These are phyloP conservation scores for Bubo blakistoni DNA, from an alignment of 2,113 vertebrate species.

Conservation along the genomic window DNA sequence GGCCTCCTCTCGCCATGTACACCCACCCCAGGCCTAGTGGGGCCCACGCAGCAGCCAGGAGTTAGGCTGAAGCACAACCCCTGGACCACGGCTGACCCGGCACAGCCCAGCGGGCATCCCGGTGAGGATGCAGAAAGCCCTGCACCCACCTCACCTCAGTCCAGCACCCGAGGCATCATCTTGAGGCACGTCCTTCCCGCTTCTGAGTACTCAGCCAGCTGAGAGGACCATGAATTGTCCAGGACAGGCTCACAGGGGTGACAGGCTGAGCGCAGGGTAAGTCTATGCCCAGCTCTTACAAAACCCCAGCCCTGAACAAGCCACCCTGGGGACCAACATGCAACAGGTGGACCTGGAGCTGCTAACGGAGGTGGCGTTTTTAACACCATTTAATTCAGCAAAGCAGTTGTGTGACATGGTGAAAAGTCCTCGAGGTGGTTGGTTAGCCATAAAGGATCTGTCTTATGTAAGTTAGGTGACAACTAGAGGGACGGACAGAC, in stretches of 20 bases:
- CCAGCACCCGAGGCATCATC: neutral
- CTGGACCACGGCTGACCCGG: accelerated
- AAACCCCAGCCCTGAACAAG: neutral
- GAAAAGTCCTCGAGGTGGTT: neutral
- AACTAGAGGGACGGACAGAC: neutral
- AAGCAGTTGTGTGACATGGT: neutral
- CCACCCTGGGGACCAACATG: neutral
- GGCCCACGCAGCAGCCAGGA: neutral
- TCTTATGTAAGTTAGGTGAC: neutral
- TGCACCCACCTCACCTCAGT: neutral
- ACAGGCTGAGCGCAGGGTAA: neutral
- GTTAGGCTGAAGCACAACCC: neutral
- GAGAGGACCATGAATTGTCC: neutral
- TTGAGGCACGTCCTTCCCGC: neutral
- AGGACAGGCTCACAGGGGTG: neutral
- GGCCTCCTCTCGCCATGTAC: accelerated
- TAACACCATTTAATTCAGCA: neutral
- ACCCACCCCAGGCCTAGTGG: too few species aligned
- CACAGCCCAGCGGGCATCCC: neutral
- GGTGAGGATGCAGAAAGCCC: neutral
- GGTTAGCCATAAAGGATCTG: neutral
- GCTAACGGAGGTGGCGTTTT: neutral
- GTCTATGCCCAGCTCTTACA: neutral
- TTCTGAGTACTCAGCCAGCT: neutral
- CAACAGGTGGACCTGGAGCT: neutral